A percentile compares a stretch with the other conserved stretches of the same genome.
These are phyloP conservation scores for Maniola jurtina DNA, from an alignment of 1,140 invertebrate species.

Conservation along the genomic window DNA sequence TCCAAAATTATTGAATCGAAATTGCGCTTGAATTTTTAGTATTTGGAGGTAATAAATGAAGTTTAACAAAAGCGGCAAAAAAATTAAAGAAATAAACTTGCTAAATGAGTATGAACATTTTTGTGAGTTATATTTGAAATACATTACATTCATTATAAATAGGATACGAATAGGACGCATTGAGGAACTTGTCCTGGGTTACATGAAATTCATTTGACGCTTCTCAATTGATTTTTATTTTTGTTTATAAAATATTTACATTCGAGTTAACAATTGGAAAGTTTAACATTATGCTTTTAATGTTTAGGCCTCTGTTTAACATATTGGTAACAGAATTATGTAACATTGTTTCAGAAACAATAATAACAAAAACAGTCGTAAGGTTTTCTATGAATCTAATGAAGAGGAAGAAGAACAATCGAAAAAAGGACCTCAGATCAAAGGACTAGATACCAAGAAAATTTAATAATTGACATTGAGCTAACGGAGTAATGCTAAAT, in stretches of 20 bases:
- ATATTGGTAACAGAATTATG: neutral
- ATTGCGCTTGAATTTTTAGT: too few relatives aligned
- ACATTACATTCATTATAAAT: constrained; percentile 17
- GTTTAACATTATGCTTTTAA: constrained; percentile 19
- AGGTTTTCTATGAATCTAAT: neutral
- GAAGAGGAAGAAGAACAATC: neutral
- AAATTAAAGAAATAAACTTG: neutral
- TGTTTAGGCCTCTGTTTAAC: constrained; percentile 34
- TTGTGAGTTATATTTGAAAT: constrained; percentile 5
- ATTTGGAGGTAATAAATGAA: too few relatives aligned
- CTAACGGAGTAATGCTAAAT: too few relatives aligned
- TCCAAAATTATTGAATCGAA: neutral
- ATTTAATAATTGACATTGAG: too few relatives aligned
- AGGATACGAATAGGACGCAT: constrained; percentile 28
- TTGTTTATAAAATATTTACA: constrained; percentile 32
- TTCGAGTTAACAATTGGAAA: constrained; percentile 29
- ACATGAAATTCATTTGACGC: constrained; percentile 17
- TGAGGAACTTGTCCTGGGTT: constrained; percentile 26
- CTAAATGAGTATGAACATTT: constrained; percentile 6
- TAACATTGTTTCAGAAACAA: neutral
- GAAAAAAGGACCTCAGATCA: too few relatives aligned
- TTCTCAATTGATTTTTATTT: constrained; percentile 10
- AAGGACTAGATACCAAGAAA: too few relatives aligned
- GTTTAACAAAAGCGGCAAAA: neutral
- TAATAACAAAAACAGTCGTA: neutral